These are phyloP conservation scores for Chionodraco myersi DNA, from an alignment of 2,113 vertebrate genomes.

Conservation along the genomic window DNA sequence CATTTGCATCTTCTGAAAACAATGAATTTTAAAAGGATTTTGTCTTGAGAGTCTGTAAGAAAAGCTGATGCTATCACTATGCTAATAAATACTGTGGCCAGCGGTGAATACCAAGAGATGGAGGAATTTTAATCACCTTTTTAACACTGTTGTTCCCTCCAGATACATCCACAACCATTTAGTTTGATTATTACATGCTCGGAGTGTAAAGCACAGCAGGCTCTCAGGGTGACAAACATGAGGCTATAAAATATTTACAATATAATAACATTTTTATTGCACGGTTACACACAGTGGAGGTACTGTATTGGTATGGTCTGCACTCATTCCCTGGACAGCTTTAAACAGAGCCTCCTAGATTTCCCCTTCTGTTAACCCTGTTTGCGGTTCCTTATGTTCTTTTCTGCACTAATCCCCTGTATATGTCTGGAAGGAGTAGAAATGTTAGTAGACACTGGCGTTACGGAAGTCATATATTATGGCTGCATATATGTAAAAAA, in stretches of 20 bases:
- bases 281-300: constrained; percentile 30
- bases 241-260: constrained; percentile 68
- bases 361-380: constrained; percentile 46
- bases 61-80: constrained; percentile 3
- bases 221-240: constrained; percentile 43
- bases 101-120: constrained; percentile 39
- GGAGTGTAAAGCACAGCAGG: constrained; percentile 7
- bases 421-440: constrained; percentile 23
- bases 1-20: constrained; percentile 27
- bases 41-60: constrained; percentile 9
- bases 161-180: constrained; percentile 37
- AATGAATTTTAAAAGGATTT: constrained; percentile 53
- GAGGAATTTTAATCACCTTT: constrained; percentile 34
- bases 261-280: constrained; percentile 59
- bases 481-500: background rate
- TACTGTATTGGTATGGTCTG: constrained; percentile 32
- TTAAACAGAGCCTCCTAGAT: background rate
- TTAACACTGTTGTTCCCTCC: constrained; percentile 27
- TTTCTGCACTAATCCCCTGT: constrained; percentile 59
- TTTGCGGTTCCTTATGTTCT: constrained; percentile 53
- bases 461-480: constrained; percentile 3
- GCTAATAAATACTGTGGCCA: constrained; percentile 20
- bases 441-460: constrained; percentile 8
- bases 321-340: constrained; percentile 7
- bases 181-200: constrained; percentile 56